Conservation (phyloP, 2,113 vertebrate species). For the Chelonoidis abingdonii region DNA sequence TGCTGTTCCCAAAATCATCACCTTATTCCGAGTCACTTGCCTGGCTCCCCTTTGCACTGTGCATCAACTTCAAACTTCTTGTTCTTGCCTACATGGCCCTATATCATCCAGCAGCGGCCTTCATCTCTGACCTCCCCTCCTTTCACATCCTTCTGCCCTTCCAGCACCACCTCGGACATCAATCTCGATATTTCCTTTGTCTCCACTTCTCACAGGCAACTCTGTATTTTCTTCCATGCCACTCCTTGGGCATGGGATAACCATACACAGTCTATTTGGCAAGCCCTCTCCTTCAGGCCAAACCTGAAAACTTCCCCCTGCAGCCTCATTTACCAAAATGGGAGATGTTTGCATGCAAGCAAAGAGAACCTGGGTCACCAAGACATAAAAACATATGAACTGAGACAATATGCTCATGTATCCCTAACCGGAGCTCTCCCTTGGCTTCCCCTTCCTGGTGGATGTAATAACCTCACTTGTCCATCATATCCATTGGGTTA, state of each 20-base stretch:
- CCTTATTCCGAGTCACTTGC: background rate
- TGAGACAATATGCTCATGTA: background rate
- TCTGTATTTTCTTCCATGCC: too few species aligned
- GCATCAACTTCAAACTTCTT: background rate
- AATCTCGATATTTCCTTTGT: background rate
- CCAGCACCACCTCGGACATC: background rate
- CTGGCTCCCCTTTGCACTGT: background rate
- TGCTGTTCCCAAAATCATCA: fast-evolving
- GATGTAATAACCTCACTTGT: background rate
- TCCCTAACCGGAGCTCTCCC: background rate
- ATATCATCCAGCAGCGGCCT: background rate
- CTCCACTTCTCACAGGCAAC: background rate
- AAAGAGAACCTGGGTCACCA: background rate
- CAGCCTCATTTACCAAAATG: background rate
- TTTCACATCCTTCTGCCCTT: background rate
- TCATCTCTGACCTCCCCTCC: background rate
- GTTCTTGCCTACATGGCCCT: background rate
- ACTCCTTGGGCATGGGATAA: background rate
- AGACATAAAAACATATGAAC: background rate
- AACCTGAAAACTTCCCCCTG: background rate
- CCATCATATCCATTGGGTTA: background rate
- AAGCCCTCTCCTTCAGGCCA: background rate
- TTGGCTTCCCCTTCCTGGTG: background rate
- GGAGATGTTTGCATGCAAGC: background rate
- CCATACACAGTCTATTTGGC: too few species aligned